Evolutionary conservation across 2,113 vertebrate genomes (phyloP), one percentile per base, ranked within the genome.

Genomic region (Seriola dumerili): DNA sequence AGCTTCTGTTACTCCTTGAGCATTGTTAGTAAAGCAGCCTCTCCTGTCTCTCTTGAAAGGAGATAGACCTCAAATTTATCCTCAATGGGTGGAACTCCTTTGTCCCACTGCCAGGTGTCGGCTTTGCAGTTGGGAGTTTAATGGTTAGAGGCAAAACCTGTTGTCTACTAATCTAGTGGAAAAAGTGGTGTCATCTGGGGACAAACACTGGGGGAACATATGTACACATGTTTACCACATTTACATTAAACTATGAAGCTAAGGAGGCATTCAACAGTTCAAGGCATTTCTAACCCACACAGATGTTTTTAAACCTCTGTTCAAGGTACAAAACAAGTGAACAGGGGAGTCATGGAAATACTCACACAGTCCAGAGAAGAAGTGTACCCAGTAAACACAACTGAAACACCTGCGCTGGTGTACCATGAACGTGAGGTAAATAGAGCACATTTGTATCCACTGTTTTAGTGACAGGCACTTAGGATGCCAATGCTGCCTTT

Each of bases 11-110:
- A 55, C 19, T 70, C 19, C 44, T 69, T 46, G 5, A 50, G 32
- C 46, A 68, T 36, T 58, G 34, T 71, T 23, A 14, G 50, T 34
- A 80, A 58, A 42, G 58, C 19, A 72, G 42, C 36, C 59, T 55
- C 25, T 36, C 19, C 0, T 54, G 16, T 38, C 34, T 72, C 10
- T 54, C 12, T 67, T 81, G n/a, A 54, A 72, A 72, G 7, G 8
- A 59, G 2, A 32, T 6, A 11, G 21, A 70, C 46, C 10, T 8
- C 2, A 2, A 38, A 42, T 81, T 13, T 62, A 29, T 54, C 19
- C 38, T 68, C 50, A 52, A 52, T 9, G n/a, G 54, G n/a, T 25
- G 54, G 11, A 57, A 25, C 54, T 55, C 52, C 9, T 57, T 57
- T 57, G 54, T 54, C 19, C 50, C 19, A n/a, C 50, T 8, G 50